Conservation (phyloP, 2,797 vertebrate genomes). For the Trachops cirrhosus region DNA sequence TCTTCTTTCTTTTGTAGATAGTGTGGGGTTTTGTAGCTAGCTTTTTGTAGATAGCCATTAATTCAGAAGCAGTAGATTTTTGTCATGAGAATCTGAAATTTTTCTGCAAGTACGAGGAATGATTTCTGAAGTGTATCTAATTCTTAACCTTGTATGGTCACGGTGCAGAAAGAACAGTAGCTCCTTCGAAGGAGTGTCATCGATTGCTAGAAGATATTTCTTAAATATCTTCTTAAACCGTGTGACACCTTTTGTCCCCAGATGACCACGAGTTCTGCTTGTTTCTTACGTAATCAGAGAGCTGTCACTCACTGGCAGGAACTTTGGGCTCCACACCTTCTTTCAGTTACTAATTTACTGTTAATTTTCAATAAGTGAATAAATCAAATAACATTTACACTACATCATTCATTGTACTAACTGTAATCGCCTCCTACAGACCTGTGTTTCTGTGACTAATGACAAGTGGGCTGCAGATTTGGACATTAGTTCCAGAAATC, state of each 20-base stretch:
- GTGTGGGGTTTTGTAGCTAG: not conserved
- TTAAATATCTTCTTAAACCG: not conserved
- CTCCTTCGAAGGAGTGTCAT: not conserved
- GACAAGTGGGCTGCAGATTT: not conserved
- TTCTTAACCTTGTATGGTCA: not conserved
- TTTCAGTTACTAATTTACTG: not conserved
- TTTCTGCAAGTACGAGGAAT: not conserved
- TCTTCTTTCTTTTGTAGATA: not conserved
- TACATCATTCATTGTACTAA: not conserved
- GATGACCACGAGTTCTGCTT: not conserved
- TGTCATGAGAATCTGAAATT: not conserved
- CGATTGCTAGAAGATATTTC: not conserved
- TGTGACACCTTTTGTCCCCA: not conserved
- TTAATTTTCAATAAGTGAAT: not conserved
- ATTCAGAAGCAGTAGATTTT: not conserved
- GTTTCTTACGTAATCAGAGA: not conserved
- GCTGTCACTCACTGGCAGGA: not conserved
- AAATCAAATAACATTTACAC: not conserved
- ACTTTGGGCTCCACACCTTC: not conserved
- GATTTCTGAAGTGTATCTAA: not conserved
- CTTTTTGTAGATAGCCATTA: not conserved
- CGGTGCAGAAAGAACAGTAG: not conserved
- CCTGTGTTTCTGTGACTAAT: not conserved
- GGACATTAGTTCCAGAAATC: slow-evolving; percentile 1
- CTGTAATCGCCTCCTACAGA: not conserved